A percentile compares a stretch with the other conserved stretches of the same genome.
These are phyloP conservation scores for Phrynocephalus guinanensis DNA, from an alignment of 2,797 vertebrate species.

Conservation along the genomic window DNA sequence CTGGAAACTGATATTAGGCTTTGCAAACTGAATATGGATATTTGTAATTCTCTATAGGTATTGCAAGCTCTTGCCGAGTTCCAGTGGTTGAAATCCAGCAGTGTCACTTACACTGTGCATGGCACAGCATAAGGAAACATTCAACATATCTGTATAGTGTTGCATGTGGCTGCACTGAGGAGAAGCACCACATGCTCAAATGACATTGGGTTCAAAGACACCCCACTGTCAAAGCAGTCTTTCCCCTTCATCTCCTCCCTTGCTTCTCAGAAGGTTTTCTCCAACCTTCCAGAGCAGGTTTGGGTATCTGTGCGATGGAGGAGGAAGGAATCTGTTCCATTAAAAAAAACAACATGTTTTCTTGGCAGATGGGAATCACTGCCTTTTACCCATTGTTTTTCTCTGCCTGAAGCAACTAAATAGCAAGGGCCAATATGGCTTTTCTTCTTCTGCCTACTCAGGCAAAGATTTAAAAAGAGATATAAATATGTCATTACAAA, in stretches of 20 bases:
- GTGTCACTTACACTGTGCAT: slow-evolving; percentile 1
- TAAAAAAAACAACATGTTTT: neutral
- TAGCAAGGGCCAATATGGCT: slow-evolving; percentile 2
- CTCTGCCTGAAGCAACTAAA: slow-evolving; percentile 40
- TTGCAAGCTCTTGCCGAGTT: too few species aligned
- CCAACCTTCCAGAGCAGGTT: neutral
- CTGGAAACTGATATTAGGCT: too few species aligned
- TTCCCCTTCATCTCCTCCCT: neutral
- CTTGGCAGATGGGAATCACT: neutral
- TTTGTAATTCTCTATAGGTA: too few species aligned
- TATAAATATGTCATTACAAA: slow-evolving; percentile 31
- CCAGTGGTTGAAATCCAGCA: too few species aligned
- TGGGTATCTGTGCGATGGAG: neutral
- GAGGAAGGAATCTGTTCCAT: neutral
- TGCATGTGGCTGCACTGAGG: slow-evolving; percentile 62
- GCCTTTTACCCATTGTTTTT: slow-evolving; percentile 13
- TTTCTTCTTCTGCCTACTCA: slow-evolving; percentile 18
- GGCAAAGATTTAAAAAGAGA: slow-evolving; percentile 1
- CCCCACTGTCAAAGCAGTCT: too few species aligned
- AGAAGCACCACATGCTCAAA: slow-evolving; percentile 17
- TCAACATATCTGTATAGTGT: slow-evolving; percentile 67
- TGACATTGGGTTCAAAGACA: neutral
- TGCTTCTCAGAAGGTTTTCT: neutral
- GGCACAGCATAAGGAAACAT: slow-evolving; percentile 57
- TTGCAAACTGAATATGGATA: too few species aligned